These are phyloP conservation scores for Nasua narica DNA, from an alignment of 2,797 vertebrate genomes.

Conservation along the genomic window DNA sequence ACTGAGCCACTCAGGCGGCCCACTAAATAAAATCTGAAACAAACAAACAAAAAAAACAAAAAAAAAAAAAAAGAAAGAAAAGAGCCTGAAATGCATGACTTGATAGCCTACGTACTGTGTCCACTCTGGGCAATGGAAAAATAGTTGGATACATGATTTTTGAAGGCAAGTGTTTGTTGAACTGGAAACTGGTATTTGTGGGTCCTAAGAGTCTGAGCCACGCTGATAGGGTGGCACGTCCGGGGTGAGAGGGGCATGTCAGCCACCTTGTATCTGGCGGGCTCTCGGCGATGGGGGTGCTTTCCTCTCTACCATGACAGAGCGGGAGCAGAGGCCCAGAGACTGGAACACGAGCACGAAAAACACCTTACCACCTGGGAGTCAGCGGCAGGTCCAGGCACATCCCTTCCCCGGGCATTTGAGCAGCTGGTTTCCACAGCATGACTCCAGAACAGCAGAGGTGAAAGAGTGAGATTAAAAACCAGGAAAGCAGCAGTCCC, in stretches of 20 bases:
- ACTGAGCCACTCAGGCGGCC: too few relatives aligned
- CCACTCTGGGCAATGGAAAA: not conserved
- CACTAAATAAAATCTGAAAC: not conserved
- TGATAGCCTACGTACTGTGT: not conserved
- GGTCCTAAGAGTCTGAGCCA: not conserved
- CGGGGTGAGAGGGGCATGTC: accelerated
- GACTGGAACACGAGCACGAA: not conserved
- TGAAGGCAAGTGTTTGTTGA: not conserved
- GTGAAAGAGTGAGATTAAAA: not conserved
- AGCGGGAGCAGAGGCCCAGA: not conserved
- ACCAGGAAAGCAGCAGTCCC: not conserved
- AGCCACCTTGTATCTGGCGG: not conserved
- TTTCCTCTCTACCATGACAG: not conserved
- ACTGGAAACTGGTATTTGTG: not conserved
- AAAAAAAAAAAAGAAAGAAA: not conserved
- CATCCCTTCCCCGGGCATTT: not conserved
- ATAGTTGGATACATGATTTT: not conserved
- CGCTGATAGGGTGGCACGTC: not conserved
- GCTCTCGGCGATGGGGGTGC: not conserved
- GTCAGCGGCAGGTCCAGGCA: slow-evolving; percentile 43
- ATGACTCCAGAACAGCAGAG: not conserved
- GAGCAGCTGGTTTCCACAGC: slow-evolving; percentile 45
- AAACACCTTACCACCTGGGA: slow-evolving; percentile 50
- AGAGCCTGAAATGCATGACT: not conserved
- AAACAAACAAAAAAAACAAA: too few relatives aligned